These are phyloP conservation scores for Tychaedon coryphoeus DNA, from an alignment of 2,113 vertebrate genomes.

Conservation along the genomic window DNA sequence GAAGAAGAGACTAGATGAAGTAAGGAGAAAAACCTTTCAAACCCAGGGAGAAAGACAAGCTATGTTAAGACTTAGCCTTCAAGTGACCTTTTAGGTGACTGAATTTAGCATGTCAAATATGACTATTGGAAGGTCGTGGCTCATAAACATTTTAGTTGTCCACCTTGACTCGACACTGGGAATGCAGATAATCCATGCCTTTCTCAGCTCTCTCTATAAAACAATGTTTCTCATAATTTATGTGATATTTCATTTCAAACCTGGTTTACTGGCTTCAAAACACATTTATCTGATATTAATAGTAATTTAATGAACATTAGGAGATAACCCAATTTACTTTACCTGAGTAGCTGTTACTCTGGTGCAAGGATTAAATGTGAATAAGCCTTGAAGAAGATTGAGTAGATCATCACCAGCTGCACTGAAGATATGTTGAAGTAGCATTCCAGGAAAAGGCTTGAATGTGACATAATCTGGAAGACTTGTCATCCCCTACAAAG, in stretches of 20 bases:
- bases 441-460: slow-evolving; percentile 91
- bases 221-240: not conserved
- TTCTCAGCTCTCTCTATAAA: not conserved
- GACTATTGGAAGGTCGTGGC: not conserved
- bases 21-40: not conserved
- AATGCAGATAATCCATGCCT: not conserved
- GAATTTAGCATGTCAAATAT: not conserved
- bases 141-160: not conserved
- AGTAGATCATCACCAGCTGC: slow-evolving; percentile 94
- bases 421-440: slow-evolving; percentile 93
- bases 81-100: not conserved
- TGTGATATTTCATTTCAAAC: not conserved
- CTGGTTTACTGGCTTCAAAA: not conserved
- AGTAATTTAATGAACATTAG: not conserved
- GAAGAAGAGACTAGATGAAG: not conserved
- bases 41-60: not conserved
- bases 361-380: slow-evolving; percentile 88
- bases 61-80: not conserved
- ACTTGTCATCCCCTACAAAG: slow-evolving; percentile 85
- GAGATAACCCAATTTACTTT: not conserved
- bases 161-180: not conserved
- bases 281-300: not conserved
- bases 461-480: slow-evolving; percentile 95
- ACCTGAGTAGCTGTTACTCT: slow-evolving; percentile 92
- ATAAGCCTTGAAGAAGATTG: slow-evolving; percentile 87